Conservation (phyloP, 2,797 vertebrate species). For the Cossypha niveicapilla region DNA sequence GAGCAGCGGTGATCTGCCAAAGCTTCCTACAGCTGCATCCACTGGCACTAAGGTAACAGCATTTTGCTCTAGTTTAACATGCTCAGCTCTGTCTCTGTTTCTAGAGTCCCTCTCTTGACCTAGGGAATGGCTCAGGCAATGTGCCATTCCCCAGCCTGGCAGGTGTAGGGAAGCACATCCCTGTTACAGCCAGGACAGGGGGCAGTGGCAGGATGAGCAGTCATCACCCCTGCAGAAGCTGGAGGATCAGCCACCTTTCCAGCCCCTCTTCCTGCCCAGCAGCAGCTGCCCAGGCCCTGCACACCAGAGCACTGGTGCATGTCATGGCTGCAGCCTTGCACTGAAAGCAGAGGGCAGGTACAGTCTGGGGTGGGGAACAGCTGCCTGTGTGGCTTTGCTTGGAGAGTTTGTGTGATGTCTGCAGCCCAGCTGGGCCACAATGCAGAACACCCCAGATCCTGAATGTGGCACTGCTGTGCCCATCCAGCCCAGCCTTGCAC, state of each 20-base stretch:
- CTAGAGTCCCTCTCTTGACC: not conserved
- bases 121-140: not conserved
- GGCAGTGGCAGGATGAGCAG: not conserved
- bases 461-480: not conserved
- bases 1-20: not conserved
- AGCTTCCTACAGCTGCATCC: not conserved
- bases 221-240: not conserved
- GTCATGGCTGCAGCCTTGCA: fast-evolving
- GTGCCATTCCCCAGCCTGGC: not conserved
- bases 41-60: not conserved
- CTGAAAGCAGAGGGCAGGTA: not conserved
- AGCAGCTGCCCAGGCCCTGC: not conserved
- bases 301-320: fast-evolving
- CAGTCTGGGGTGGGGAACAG: not conserved
- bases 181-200: not conserved
- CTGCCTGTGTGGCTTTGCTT: not conserved
- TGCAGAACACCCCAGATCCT: not conserved
- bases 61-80: not conserved
- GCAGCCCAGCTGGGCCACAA: not conserved
- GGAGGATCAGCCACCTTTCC: not conserved
- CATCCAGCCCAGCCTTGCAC: fast-evolving
- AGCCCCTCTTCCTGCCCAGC: not conserved
- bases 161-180: not conserved
- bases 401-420: not conserved
- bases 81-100: not conserved